A percentile compares a stretch with the other conserved stretches of the same genome.
These are phyloP conservation scores for Drosophila subobscura DNA, from an alignment of 1,140 invertebrate species.

Conservation along the genomic window DNA sequence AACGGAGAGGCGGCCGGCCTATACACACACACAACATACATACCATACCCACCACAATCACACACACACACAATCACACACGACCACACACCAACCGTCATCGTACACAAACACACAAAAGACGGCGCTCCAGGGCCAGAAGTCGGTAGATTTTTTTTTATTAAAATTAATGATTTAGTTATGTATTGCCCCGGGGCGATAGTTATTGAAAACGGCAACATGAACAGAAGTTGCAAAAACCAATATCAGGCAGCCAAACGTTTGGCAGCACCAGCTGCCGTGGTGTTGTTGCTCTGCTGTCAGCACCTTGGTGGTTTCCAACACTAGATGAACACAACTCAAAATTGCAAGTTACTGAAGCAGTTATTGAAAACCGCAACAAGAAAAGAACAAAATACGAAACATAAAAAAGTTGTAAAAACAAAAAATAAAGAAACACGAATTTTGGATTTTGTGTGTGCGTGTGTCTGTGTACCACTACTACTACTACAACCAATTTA, in stretches of 20 bases:
- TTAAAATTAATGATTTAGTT: too few species aligned
- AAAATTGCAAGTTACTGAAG: neutral
- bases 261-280: too few species aligned
- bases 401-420: neutral
- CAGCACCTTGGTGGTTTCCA: constrained; percentile 7
- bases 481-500: neutral
- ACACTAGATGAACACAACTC: neutral
- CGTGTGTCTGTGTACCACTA: too few species aligned
- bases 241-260: too few species aligned
- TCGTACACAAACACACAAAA: neutral
- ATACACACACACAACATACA: constrained; percentile 21
- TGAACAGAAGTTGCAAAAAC: too few species aligned
- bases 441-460: constrained; percentile 7
- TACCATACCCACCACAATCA: neutral
- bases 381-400: neutral
- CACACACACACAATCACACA: constrained; percentile 3
- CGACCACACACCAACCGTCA: neutral
- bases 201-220: too few species aligned
- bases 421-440: constrained; percentile 27
- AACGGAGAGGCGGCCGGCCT: constrained; percentile 27
- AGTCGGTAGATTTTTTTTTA: too few species aligned
- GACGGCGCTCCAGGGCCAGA: neutral
- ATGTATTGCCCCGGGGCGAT: too few species aligned
- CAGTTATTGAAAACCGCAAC: neutral
- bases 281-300: too few species aligned